Evolutionary conservation across 2,113 vertebrate genomes (phyloP).

Genomic region (Alectura lathami): DNA sequence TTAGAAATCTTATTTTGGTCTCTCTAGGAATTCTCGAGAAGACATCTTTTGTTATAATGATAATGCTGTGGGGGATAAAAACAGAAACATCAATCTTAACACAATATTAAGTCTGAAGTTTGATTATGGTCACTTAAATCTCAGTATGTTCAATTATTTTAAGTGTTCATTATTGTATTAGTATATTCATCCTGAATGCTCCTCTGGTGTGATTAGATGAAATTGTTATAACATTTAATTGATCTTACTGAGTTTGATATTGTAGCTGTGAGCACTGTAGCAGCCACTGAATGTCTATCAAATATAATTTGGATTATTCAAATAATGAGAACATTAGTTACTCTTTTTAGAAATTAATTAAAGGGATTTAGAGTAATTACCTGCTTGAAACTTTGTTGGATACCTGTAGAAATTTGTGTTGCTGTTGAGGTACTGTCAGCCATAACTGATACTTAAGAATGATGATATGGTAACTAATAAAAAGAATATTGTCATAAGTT

Average conservation of each 20-base stretch:
- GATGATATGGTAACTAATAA: not conserved
- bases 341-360: not conserved
- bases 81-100: not conserved
- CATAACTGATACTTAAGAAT: not conserved
- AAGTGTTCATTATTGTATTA: not conserved
- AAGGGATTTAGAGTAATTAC: not conserved
- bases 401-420: not conserved
- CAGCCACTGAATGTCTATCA: not conserved
- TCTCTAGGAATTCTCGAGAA: not conserved
- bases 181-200: not conserved
- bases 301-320: slow-evolving; percentile 1
- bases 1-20: not conserved
- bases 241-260: not conserved
- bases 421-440: not conserved
- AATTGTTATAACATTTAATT: not conserved
- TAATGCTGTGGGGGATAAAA: not conserved
- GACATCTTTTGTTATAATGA: not conserved
- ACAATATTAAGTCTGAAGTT: not conserved
- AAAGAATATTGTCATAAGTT: not conserved
- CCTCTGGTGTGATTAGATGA: slow-evolving; percentile 9
- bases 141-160: slow-evolving; percentile 24
- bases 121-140: slow-evolving; percentile 24
- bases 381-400: not conserved
- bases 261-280: not conserved
- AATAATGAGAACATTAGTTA: not conserved